phyloP scores from a whole-genome alignment of 2,888 invertebrate species.

The Calameuta idolon region DNA sequence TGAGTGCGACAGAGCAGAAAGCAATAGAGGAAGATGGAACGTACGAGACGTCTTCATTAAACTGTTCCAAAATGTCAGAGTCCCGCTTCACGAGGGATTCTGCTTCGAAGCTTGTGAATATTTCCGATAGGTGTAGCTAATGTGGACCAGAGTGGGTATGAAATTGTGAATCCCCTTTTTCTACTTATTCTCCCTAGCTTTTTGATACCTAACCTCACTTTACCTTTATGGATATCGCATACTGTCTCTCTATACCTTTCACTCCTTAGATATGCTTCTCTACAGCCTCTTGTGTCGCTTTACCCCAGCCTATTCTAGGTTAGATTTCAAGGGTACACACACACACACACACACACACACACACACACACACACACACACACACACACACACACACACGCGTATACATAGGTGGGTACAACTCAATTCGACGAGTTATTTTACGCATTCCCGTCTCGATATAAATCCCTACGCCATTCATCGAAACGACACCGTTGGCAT shows the following conservation, averaged over 20 bases:
- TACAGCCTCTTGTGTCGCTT: background rate
- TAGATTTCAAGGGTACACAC: background rate
- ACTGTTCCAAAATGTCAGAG: background rate
- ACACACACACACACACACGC: too few relatives aligned
- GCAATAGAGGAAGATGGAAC: background rate
- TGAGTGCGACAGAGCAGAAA: background rate
- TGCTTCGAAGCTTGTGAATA: background rate
- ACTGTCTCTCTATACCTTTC: background rate
- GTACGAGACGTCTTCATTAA: background rate
- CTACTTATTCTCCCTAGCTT: background rate
- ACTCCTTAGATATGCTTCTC: background rate
- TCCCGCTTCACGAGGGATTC: background rate
- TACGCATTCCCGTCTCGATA: slow-evolving; percentile 46
- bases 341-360: too few relatives aligned
- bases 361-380: background rate
- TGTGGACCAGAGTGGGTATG: background rate
- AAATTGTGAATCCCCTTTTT: background rate
- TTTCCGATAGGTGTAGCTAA: background rate
- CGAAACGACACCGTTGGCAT: slow-evolving; percentile 34
- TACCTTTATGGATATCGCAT: background rate
- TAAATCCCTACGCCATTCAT: slow-evolving; percentile 47
- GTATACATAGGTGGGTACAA: slow-evolving; percentile 29
- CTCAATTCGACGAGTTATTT: slow-evolving; percentile 55
- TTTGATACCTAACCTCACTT: background rate
- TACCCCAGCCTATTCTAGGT: background rate